Evolutionary conservation across 2,888 invertebrate genomes (phyloP).

Genomic region (Cephus pulcher): DNA sequence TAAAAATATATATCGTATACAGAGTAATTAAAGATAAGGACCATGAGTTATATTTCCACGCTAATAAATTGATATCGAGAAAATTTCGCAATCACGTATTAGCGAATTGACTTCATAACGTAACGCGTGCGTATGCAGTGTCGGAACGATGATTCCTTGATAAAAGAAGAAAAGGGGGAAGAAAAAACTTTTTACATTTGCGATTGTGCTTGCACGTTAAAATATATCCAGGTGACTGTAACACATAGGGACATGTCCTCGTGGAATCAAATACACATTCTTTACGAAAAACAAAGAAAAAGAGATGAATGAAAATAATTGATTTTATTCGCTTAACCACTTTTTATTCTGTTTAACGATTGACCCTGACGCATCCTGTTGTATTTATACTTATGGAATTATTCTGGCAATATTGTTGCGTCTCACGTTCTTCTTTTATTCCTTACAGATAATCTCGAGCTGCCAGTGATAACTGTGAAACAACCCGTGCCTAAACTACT

Average conservation of each 20-base stretch:
- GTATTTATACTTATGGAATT: neutral
- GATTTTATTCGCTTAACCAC: neutral
- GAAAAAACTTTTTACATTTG: constrained; percentile 24
- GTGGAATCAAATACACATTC: constrained; percentile 54
- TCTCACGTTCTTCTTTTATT: neutral
- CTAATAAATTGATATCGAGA: neutral
- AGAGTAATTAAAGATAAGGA: neutral
- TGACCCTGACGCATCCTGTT: neutral
- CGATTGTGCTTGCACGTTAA: neutral
- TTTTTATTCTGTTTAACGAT: neutral
- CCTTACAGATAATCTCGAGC: neutral
- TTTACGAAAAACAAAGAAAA: neutral
- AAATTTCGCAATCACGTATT: neutral
- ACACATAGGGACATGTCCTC: constrained; percentile 51
- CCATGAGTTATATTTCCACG: neutral
- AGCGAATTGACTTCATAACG: neutral
- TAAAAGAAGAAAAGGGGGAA: neutral
- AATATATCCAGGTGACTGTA: constrained; percentile 52
- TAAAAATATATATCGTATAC: constrained; percentile 24
- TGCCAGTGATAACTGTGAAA: neutral
- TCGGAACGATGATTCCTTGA: neutral
- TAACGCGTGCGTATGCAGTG: neutral
- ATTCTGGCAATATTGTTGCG: neutral
- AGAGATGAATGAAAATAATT: neutral
- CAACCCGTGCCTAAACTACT: neutral